Percentiles rank a stretch among this genome's conserved stretches.
Conservation (phyloP, 2,113 vertebrate genomes). For the Plecotus auritus region DNA sequence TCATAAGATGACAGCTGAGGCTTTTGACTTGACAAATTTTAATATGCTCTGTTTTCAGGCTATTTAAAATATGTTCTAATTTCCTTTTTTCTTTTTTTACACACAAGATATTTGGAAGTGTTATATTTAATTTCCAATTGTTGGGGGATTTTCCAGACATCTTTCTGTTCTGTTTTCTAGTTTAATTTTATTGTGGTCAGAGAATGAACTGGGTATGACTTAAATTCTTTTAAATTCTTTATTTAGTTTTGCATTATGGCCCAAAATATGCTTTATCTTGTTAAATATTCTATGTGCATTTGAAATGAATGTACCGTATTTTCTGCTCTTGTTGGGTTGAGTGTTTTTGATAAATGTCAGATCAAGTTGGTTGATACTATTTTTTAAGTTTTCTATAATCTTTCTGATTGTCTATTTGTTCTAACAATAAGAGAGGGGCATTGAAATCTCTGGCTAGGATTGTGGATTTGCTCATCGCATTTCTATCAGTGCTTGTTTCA, state of each 20-base stretch:
- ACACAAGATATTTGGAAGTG: background rate
- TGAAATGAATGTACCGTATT: background rate
- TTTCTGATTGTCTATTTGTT: background rate
- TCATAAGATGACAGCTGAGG: background rate
- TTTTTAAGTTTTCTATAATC: constrained; percentile 29
- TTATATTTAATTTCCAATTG: constrained; percentile 7
- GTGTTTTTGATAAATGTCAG: background rate
- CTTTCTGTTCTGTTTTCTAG: background rate
- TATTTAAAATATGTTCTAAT: background rate
- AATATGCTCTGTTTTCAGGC: background rate
- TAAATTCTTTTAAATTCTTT: constrained; percentile 16
- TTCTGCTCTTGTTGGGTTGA: background rate
- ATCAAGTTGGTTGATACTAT: background rate
- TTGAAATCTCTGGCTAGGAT: constrained; percentile 6
- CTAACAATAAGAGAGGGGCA: background rate
- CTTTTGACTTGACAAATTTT: constrained; percentile 8
- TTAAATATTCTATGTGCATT: background rate
- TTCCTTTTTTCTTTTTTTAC: background rate
- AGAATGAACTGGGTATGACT: background rate
- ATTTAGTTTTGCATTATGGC: background rate
- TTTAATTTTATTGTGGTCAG: constrained; percentile 12
- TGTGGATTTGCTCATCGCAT: background rate
- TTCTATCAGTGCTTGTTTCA: background rate
- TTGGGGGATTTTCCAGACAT: background rate
- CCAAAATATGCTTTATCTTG: background rate